Percentiles rank a stretch among this genome's conserved stretches.
These are phyloP conservation scores for Eudemis profundana DNA, from an alignment of 2,888 invertebrate species.

Conservation along the genomic window DNA sequence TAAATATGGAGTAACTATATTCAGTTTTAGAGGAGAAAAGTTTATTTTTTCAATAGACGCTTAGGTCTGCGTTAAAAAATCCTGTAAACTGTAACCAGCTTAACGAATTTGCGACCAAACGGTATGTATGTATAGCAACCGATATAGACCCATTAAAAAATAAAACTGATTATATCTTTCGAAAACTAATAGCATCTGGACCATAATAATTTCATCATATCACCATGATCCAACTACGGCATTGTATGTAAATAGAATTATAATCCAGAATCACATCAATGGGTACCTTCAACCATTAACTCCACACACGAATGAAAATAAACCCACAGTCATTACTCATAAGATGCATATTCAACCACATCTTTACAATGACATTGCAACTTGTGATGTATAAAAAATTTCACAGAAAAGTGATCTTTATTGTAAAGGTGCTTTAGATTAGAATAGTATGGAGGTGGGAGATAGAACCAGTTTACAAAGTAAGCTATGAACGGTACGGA, in stretches of 20 bases:
- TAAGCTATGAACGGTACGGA: slow-evolving; percentile 31
- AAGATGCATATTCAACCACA: slow-evolving; percentile 2
- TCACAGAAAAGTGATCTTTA: not conserved
- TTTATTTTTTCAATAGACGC: no score
- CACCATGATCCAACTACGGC: not conserved
- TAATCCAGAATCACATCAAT: slow-evolving; percentile 17
- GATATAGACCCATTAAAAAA: no score
- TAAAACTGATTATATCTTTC: not conserved
- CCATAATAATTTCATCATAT: not conserved
- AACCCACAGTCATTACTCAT: not conserved
- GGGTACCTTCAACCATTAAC: slow-evolving; percentile 6
- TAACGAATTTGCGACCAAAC: no score
- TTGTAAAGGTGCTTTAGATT: not conserved
- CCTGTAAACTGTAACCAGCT: no score
- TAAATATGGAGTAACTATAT: no score
- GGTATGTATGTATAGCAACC: no score
- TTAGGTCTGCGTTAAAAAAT: no score
- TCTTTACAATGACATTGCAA: not conserved
- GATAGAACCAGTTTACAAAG: slow-evolving; percentile 16
- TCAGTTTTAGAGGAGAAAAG: no score
- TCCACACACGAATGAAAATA: not conserved
- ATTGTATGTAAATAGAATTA: slow-evolving; percentile 23
- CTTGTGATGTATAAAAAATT: not conserved
- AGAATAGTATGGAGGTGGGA: not conserved
- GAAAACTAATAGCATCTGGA: not conserved